Base-by-base conservation (phyloP, 2,797 vertebrate species). In the Danio jaintianensis region DNA sequence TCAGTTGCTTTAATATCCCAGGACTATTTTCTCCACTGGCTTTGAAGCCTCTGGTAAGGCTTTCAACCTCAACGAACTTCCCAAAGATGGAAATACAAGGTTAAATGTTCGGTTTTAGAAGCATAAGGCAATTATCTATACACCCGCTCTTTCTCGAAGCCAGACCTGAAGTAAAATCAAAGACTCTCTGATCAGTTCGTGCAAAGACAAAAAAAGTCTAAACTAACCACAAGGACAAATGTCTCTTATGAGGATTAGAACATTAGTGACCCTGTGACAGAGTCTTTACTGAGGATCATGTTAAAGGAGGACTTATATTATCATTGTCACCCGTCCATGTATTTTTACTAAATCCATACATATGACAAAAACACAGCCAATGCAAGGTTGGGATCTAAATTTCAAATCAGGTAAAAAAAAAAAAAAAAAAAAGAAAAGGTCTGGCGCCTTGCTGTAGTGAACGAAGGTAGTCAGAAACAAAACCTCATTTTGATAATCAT, bases 101-200 rank as follows among this genome's bases (percentile, higher is more conserved):
- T 79, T 79, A 62, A 79, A 29, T 53, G 15, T 79, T 62, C 55
- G 7, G 79, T 61, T 75, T 76, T 16, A 77, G 53, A 81, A 73
- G 68, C 69, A 48, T 61, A 85, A 83, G 79, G 82, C 75, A 67
- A 81, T 40, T 68, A 55, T 79, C 67, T 70, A 71, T 62, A 66
- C 68, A 29, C 20, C 47, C 2, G 1, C 55, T 62, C 47, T 50
- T 29, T 29, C 13, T 61, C 64, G 58, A 72, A 55, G 29, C 47
- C 64, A 64, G 64, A 40, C 62, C 66, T 81, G 66, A 81, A 83
- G 43, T 63, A 75, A 74, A 61, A 36, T 11, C 16, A 9, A 48
- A 22, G 12, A 45, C 29, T 59, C 11, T 3, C 43, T 22, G 20
- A 72, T 7, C 36, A 66, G 69, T 36, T 61, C 63, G 58, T 79